Base-by-base conservation (phyloP, 2,113 vertebrate genomes). In the Hippocampus barbouri region DNA sequence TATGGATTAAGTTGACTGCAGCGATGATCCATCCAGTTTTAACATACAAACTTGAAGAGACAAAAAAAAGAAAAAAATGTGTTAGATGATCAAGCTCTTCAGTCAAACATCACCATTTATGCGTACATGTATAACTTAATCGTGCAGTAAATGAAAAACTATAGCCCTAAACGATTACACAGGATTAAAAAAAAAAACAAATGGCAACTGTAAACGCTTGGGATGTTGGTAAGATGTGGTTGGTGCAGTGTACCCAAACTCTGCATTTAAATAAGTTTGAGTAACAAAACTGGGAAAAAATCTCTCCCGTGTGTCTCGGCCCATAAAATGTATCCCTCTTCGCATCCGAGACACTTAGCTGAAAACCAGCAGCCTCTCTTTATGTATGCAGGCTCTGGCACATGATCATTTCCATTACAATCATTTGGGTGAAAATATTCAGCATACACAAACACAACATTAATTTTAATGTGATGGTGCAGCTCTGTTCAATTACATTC, bases 391-490 rank as follows among this genome's bases (percentile, higher is more conserved):
- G 79, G 82, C 82, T 85, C 81, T 79, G 81, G 75, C 83, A 78
- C 79, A 83, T 82, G 76, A 90, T 86, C 76, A 82, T 87, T 89
- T 90, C 89, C 86, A 84, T 91, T 88, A 87, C 88, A 90, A 86
- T 88, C 84, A 81, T 85, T 90, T 84, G 78, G 78, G 49, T 83
- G 83, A 83, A 86, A 87, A 86, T 86, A 83, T 85, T 84, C 83
- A 51, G 82, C 81, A 87, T 84, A 85, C 80, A 88, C 86, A 89
- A 90, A 90, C 85, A 91, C 80, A 69, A 68, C 87, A 87, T 88
- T 89, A 78, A 90, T 91, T 90, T 89, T 88, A 92, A 90, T 90
- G 89, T 40, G 72, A 69, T 83, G 77, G 86, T 54, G 71, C 69
- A 72, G 83, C 87, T 86, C 82, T 69, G 68, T 88, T 90, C 79